Base-by-base conservation (phyloP, 1,140 invertebrate species). In the Anadara kagoshimensis region DNA sequence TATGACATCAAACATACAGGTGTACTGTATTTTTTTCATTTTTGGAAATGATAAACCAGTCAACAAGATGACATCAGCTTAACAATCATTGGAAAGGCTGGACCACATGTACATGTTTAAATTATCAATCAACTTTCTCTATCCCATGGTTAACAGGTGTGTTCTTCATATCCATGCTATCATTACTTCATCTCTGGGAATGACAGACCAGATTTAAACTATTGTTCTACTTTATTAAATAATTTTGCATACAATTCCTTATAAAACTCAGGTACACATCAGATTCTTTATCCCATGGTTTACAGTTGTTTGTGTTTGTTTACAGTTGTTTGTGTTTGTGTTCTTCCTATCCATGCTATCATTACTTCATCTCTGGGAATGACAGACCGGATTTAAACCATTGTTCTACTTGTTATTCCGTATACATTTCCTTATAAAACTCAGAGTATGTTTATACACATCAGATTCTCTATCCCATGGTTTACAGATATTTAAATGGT, bases 401-500 rank as follows among this genome's bases (percentile, higher is more conserved):
- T 14, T 64, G 20, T 51, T 73, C 63, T 26, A 83, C 29, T n/a
- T 66, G 16, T 63, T 64, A 18, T 73, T 57, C 14, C 72, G 59
- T 12, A 83, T 74, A 69, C 83, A 85, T 24, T 76, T 67, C 18
- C 71, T 66, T n/a, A 87, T 80, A 58, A 86, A 86, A 18, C 67
- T 62, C n/a, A 79, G 36, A 5, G 82, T 84, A 44, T 70, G 59
- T 58, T 74, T 47, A 64, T 88, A 88, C 8, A 86, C 41, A 3
- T 79, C 63, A 24, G 82, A 78, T 29, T 83, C 56, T 22, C 47
- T 74, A 59, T 78, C 71, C 58, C 75, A 67, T 61, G 94, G 94
- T 85, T 96, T 96, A 85, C 95, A 96, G 81, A 95, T 94, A 20
- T 92, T 92, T 61, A 95, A 89, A 89, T 96, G 94, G 89, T 95